Conservation (phyloP, 37 sponge, comb jelly and placozoan genomes). For the Geodia barretti region DNA sequence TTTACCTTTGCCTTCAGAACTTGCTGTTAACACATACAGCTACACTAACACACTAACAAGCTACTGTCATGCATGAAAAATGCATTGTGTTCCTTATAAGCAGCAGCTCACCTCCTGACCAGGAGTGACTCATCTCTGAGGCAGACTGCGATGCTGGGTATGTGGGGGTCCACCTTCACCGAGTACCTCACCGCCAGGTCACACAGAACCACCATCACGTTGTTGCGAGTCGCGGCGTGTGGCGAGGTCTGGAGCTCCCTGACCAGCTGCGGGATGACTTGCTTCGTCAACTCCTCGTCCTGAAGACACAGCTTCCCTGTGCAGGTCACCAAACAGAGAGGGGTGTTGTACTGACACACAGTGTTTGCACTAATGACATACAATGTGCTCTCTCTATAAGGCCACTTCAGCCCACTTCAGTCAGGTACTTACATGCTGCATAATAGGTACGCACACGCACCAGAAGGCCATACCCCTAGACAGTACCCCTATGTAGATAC, state of each 20-base stretch:
- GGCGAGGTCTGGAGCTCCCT: conserved; percentile 58
- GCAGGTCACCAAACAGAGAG: no score
- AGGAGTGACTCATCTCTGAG: conserved; percentile 62
- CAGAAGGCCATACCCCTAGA: no score
- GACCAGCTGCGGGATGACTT: conserved; percentile 59
- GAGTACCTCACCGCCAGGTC: conserved; percentile 77
- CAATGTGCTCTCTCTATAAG: no score
- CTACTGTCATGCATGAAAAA: background rate
- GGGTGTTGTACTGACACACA: background rate
- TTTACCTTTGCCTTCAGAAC: no score
- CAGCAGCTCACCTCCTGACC: background rate
- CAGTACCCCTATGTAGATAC: no score
- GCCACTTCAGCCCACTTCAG: no score
- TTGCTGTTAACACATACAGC: no score
- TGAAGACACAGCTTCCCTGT: conserved; percentile 89
- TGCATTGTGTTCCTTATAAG: background rate
- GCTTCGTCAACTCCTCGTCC: conserved; percentile 75
- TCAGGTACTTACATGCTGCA: no score
- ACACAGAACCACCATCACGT: conserved; percentile 79
- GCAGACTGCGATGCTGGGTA: conserved; percentile 66
- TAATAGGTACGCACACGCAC: no score
- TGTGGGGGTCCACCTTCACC: conserved; percentile 65
- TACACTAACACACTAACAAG: no score
- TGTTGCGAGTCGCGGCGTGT: conserved; percentile 65
- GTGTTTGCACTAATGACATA: background rate